These are phyloP conservation scores for Campoletis raptor DNA, from an alignment of 2,888 invertebrate species.

Conservation along the genomic window DNA sequence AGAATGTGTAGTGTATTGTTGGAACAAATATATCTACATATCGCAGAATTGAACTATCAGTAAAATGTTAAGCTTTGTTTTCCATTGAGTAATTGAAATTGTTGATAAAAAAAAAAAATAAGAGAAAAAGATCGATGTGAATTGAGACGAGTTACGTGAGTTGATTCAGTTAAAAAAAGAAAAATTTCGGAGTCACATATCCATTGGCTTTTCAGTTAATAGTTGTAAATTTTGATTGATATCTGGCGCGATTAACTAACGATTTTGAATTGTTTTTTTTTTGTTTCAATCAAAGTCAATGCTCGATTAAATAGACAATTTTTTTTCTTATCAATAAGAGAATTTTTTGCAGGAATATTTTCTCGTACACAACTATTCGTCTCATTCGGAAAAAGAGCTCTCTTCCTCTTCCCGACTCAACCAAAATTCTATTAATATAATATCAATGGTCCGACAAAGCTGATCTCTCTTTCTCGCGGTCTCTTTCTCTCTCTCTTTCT, in stretches of 20 bases:
- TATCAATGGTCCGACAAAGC: slow-evolving; percentile 66
- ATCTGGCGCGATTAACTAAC: background rate
- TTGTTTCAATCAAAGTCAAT: slow-evolving; percentile 23
- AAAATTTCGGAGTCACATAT: slow-evolving; percentile 58
- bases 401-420: slow-evolving; percentile 28
- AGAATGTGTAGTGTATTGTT: background rate
- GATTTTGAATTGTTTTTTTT: slow-evolving; percentile 22
- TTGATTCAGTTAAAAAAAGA: slow-evolving; percentile 68
- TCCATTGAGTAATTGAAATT: background rate
- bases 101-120: slow-evolving; percentile 10
- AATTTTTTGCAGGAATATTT: slow-evolving; percentile 36
- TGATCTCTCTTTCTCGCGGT: slow-evolving; percentile 39
- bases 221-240: slow-evolving; percentile 16
- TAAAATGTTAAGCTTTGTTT: background rate
- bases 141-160: slow-evolving; percentile 61
- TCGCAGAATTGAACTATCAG: background rate
- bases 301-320: slow-evolving; percentile 38
- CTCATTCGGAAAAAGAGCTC: slow-evolving; percentile 30
- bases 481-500: slow-evolving; percentile 8
- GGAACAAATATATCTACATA: background rate
- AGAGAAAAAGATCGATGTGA: slow-evolving; percentile 47
- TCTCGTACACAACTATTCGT: slow-evolving; percentile 29
- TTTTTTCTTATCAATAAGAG: slow-evolving; percentile 16
- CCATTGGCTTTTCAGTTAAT: slow-evolving; percentile 30
- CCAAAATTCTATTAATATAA: slow-evolving; percentile 67